These are phyloP conservation scores for Macropodus opercularis DNA, from an alignment of 2,797 vertebrate genomes.

Conservation along the genomic window DNA sequence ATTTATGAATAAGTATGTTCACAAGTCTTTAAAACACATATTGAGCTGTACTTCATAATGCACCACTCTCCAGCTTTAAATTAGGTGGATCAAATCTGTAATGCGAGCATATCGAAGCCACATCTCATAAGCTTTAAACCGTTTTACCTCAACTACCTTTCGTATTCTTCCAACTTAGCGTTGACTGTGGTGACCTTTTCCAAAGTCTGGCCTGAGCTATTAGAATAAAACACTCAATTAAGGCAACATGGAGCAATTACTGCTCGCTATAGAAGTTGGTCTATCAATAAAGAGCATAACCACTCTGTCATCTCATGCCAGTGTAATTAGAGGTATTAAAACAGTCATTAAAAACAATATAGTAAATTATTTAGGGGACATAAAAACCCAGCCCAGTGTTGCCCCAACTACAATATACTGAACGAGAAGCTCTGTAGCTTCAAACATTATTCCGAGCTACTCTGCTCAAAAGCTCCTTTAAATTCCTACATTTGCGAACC, in stretches of 20 bases:
- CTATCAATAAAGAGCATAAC: no score
- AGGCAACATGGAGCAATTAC: not conserved
- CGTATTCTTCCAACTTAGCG: not conserved
- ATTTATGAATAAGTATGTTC: no score
- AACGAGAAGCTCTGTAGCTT: slow-evolving; percentile 22
- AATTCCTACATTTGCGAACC: slow-evolving; percentile 20
- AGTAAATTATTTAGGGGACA: no score
- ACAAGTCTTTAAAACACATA: no score
- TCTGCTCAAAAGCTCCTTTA: slow-evolving; percentile 17
- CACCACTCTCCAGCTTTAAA: no score
- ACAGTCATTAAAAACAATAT: no score
- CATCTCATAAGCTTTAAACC: no score
- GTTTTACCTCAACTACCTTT: not conserved
- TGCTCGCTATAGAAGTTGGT: not conserved
- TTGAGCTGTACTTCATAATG: no score
- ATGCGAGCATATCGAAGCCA: not conserved
- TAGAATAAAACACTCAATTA: slow-evolving; percentile 3
- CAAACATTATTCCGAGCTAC: slow-evolving; percentile 19
- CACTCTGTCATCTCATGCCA: no score
- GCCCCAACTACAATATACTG: slow-evolving; percentile 23
- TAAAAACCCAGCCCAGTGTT: not conserved
- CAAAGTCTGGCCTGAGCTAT: not conserved
- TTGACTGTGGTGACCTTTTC: not conserved
- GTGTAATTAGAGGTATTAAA: no score
- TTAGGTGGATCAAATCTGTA: not conserved